Evolutionary conservation across 2,888 invertebrate genomes (phyloP).

Genomic region (Nemurella pictetii): DNA sequence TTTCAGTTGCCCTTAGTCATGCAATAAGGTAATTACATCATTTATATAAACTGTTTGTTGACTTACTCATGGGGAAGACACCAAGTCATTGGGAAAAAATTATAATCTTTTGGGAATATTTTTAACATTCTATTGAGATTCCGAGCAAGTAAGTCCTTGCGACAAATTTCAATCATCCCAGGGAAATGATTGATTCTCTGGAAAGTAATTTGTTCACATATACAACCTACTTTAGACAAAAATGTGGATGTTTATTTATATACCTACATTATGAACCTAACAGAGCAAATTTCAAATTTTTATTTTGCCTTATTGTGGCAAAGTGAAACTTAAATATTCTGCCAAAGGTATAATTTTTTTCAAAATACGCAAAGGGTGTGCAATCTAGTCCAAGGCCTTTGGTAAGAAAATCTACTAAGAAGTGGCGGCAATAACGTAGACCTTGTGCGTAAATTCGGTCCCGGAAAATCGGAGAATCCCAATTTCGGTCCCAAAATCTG

Average conservation of each 20-base stretch:
- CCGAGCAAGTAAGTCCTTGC: slow-evolving; percentile 85
- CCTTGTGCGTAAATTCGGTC: too few species aligned
- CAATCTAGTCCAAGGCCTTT: too few species aligned
- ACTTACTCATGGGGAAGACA: slow-evolving; percentile 88
- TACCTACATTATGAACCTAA: too few species aligned
- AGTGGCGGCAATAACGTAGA: too few species aligned
- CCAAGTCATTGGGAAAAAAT: slow-evolving; percentile 93
- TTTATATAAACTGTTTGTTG: background rate
- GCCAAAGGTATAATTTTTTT: too few species aligned
- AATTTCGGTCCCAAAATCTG: too few species aligned
- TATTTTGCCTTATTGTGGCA: too few species aligned
- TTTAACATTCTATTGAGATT: slow-evolving; percentile 89
- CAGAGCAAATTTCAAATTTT: too few species aligned
- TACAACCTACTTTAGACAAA: background rate
- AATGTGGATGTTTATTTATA: background rate
- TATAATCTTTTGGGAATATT: slow-evolving; percentile 86
- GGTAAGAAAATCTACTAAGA: too few species aligned
- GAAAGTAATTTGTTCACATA: slow-evolving; percentile 37
- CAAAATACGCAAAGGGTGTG: too few species aligned
- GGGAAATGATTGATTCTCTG: slow-evolving; percentile 94
- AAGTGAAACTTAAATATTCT: too few species aligned
- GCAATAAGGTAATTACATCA: background rate
- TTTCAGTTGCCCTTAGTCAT: background rate
- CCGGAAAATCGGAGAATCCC: too few species aligned
- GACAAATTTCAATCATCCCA: slow-evolving; percentile 85